Evolutionary conservation across 2,888 invertebrate genomes (phyloP), one percentile per base, ranked within the genome.

Genomic region (Trissoscelio sp.): DNA sequence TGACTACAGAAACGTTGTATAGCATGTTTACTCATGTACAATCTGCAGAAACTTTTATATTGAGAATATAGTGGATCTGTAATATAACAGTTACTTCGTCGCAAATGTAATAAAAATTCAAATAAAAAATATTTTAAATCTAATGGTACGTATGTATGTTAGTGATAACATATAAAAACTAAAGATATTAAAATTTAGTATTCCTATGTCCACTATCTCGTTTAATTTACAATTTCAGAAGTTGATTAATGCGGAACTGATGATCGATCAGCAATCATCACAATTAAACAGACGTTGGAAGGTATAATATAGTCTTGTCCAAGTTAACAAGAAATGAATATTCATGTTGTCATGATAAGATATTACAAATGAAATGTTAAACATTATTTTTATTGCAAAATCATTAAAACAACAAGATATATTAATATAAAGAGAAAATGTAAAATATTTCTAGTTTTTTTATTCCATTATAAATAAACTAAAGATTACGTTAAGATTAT

Each of bases 21-120:
- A 31, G 31, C 12, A 31, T 53, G 53, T 53, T 53, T 53, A 53
- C 22, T 53, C 53, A 22, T 53, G 53, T 31, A 53, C 53, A 53
- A 53, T 53, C 31, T 53, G 53, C 3, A 53, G 53, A 53, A 39
- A 57, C 9, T 57, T 39, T 57, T 57, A 39, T 57, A 57, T 31
- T 57, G 22, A 57, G 12, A 55, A 55, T 55, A 55, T 55, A 20
- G 18, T 11, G 48, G 20, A 16, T 34, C n/a, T 55, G 37, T 18
- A 20, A 55, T 55, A 55, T 37, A 55, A 55, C 48, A 24, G 48
- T 51, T 24, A 51, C 48, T 51, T 51, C 24, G 3, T 12, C 6
- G 48, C 12, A 48, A 12, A 2, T 48, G 22, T 20, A 48, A 22
- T 39, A 39, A 39, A 39, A 39, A 39, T 39, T 2, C 2, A 3